Percentiles rank a stretch among this genome's conserved stretches.
These are phyloP conservation scores for Scrobipalpa atriplicella DNA, from an alignment of 2,888 invertebrate species.

Conservation along the genomic window DNA sequence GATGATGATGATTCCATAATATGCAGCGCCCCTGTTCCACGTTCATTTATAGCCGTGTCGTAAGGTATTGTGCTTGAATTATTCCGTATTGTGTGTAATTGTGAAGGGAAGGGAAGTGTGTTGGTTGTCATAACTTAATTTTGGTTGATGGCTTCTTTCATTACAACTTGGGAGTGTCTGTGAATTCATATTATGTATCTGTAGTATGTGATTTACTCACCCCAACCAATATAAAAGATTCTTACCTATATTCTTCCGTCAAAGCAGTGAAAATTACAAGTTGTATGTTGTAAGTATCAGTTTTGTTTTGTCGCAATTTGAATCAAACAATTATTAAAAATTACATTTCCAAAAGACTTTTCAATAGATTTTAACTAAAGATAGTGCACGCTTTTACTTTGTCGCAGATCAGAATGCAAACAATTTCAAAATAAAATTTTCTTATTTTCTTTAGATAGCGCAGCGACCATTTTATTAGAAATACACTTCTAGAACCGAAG, in stretches of 20 bases:
- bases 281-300: no score
- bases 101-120: slow-evolving; percentile 12
- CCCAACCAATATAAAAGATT: no score
- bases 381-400: background rate
- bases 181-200: no score
- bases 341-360: background rate
- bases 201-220: no score
- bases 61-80: slow-evolving; percentile 8
- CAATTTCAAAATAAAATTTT: background rate
- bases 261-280: no score
- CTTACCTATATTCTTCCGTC: no score
- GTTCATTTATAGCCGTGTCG: no score
- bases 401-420: background rate
- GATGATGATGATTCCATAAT: no score
- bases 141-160: background rate
- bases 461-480: background rate
- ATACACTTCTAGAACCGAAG: slow-evolving; percentile 1
- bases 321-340: no score
- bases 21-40: no score
- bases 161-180: background rate
- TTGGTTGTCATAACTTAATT: slow-evolving; percentile 2
- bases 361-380: no score
- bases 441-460: background rate
- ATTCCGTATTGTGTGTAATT: slow-evolving; percentile 22
- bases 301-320: no score